A percentile compares a stretch with the other conserved stretches of the same genome.
These are phyloP conservation scores for Lordiphosa fenestrarum DNA, from an alignment of 2,888 invertebrate genomes.

Conservation along the genomic window DNA sequence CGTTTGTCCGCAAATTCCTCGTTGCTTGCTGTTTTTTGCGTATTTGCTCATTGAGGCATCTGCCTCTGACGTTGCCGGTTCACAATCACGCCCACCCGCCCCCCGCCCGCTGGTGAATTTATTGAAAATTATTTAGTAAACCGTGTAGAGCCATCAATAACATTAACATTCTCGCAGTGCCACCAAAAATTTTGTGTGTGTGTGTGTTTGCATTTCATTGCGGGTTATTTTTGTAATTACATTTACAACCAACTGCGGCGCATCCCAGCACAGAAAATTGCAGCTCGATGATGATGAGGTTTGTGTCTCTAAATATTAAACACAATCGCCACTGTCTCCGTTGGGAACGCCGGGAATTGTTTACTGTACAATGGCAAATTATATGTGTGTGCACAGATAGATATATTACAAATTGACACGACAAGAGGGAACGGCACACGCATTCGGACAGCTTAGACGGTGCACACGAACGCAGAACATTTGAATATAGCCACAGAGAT, in stretches of 20 bases:
- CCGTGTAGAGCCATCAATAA: constrained; percentile 33
- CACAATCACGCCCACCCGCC: not conserved
- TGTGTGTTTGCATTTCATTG: constrained; percentile 4
- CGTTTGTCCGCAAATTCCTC: not conserved
- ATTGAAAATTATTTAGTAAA: constrained; percentile 24
- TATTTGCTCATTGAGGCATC: constrained; percentile 28
- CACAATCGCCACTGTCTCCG: too few species aligned
- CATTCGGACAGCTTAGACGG: constrained; percentile 1
- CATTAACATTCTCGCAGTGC: not conserved
- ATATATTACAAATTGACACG: constrained; percentile 1
- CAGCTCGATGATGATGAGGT: too few species aligned
- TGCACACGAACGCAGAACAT: constrained; percentile 7
- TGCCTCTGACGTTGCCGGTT: constrained; percentile 36
- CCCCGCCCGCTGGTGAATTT: constrained; percentile 16
- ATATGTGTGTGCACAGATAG: not conserved
- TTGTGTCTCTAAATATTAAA: too few species aligned
- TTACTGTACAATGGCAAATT: not conserved
- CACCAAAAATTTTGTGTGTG: not conserved
- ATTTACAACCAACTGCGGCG: too few species aligned
- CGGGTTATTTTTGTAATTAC: not conserved
- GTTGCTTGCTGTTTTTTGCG: not conserved
- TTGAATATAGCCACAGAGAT: not conserved
- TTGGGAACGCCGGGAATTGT: too few species aligned
- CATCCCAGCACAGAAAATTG: too few species aligned
- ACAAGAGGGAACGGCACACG: not conserved